Evolutionary conservation across 1,140 invertebrate genomes (phyloP).

Genomic region (Drosophila subpulchrella): DNA sequence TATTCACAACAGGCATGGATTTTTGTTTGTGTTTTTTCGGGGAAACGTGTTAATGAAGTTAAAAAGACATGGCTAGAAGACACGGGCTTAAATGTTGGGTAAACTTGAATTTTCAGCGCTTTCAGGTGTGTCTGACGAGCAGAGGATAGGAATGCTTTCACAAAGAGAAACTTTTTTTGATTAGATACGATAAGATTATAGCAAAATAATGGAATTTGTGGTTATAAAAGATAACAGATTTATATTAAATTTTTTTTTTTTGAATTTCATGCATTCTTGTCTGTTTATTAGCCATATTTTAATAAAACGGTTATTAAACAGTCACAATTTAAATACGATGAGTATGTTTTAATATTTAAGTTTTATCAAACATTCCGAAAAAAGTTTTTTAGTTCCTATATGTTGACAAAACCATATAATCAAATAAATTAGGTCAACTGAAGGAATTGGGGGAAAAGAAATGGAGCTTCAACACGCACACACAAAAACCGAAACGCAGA

Average conservation of each 20-base stretch:
- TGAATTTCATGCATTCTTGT: too few species aligned
- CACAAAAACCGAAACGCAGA: not conserved
- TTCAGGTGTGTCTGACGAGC: conserved; percentile 15
- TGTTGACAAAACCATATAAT: conserved; percentile 16
- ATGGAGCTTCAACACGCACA: conserved; percentile 34
- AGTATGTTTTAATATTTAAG: not conserved
- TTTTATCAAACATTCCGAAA: conserved; percentile 5
- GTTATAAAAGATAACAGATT: not conserved
- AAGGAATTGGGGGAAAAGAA: conserved; percentile 14
- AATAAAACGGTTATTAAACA: too few species aligned
- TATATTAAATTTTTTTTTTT: not conserved
- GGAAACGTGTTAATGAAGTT: conserved; percentile 12
- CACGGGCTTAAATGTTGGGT: conserved; percentile 17
- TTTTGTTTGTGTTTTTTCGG: conserved; percentile 13
- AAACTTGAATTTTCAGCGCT: conserved; percentile 20
- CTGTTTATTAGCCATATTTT: too few species aligned
- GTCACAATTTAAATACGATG: too few species aligned
- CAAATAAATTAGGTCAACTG: conserved; percentile 32
- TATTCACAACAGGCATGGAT: conserved; percentile 32
- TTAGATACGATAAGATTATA: conserved; percentile 6
- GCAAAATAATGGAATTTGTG: not conserved
- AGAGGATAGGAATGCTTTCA: not conserved
- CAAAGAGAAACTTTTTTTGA: conserved; percentile 12
- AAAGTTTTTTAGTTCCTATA: conserved; percentile 7
- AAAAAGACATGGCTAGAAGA: not conserved